A percentile compares a stretch with the other conserved stretches of the same genome.
phyloP scores from a whole-genome alignment of 1,140 invertebrate species.

The Ectropis grisescens region DNA sequence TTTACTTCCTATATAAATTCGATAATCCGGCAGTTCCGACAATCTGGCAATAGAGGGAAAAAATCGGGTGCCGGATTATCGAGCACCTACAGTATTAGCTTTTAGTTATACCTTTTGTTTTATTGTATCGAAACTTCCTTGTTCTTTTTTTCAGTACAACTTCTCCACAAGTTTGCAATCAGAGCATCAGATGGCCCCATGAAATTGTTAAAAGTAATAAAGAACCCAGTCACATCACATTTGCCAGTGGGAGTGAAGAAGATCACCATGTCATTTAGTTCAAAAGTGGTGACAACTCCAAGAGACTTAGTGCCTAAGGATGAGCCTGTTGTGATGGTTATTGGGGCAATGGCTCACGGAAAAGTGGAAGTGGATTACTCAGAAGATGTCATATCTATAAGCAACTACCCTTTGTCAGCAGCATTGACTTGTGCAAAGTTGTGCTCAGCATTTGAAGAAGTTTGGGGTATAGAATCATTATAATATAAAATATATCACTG shows the following conservation, averaged over 20 bases:
- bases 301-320: constrained; percentile 86
- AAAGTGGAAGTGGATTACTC: constrained; percentile 92
- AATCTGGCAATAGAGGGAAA: too few species aligned
- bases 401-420: constrained; percentile 96
- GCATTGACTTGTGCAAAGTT: constrained; percentile 97
- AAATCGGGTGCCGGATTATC: too few species aligned
- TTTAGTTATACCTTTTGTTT: too few species aligned
- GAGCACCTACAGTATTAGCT: too few species aligned
- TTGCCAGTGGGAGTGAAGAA: constrained; percentile 96
- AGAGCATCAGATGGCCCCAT: constrained; percentile 90
- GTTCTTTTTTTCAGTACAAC: constrained; percentile 84
- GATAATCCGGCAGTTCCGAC: too few species aligned
- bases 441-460: constrained; percentile 97
- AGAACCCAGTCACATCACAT: constrained; percentile 96
- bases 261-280: constrained; percentile 91
- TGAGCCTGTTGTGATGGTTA: constrained; percentile 89
- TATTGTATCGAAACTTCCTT: too few species aligned
- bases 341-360: constrained; percentile 98
- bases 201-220: constrained; percentile 96
- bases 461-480: constrained; percentile 86
- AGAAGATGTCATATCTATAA: constrained; percentile 93
- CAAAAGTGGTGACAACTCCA: constrained; percentile 82
- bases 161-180: constrained; percentile 95
- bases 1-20: too few species aligned
- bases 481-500: too few species aligned